Evolutionary conservation across 2,888 invertebrate genomes (phyloP).

Genomic region (Drosophila mettleri): DNA sequence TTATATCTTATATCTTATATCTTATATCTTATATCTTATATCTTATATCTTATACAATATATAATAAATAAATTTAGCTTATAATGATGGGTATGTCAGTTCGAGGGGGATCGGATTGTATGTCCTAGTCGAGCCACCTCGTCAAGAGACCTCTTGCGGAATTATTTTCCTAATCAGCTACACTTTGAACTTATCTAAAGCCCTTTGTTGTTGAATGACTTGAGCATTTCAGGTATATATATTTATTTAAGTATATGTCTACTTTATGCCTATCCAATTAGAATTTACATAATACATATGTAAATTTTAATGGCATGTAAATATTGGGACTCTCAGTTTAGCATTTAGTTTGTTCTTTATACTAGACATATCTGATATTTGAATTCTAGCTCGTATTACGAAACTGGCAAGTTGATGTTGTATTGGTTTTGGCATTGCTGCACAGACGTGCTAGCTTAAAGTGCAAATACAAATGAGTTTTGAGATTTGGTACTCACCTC

Average conservation of each 20-base stretch:
- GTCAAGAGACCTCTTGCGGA: too few relatives aligned
- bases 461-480: not conserved
- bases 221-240: not conserved
- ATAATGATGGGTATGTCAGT: too few relatives aligned
- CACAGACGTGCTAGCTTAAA: too few relatives aligned
- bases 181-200: not conserved
- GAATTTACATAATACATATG: not conserved
- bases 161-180: not conserved
- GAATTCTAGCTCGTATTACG: not conserved
- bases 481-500: constrained; percentile 65
- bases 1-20: too few relatives aligned
- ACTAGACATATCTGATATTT: not conserved
- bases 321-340: not conserved
- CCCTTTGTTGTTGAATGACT: not conserved
- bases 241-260: not conserved
- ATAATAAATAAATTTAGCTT: too few relatives aligned
- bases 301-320: not conserved
- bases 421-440: not conserved
- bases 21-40: too few relatives aligned
- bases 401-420: too few relatives aligned
- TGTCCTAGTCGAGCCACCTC: too few relatives aligned
- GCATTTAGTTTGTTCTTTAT: not conserved
- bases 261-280: not conserved
- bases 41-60: too few relatives aligned
- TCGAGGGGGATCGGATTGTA: too few relatives aligned